Conservation (phyloP, 2,888 invertebrate species). For the Dryococelus australis region DNA sequence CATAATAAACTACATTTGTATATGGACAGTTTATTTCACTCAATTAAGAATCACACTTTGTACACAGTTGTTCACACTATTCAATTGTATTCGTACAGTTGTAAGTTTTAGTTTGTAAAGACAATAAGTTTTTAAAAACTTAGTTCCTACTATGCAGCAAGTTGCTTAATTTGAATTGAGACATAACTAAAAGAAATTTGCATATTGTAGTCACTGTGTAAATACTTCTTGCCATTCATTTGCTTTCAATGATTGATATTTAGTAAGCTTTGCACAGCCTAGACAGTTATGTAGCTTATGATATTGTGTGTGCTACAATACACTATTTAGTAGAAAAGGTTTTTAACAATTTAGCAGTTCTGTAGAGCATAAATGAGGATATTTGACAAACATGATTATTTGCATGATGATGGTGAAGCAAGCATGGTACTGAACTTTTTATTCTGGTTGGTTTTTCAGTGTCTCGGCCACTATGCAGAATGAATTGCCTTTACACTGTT, state of each 20-base stretch:
- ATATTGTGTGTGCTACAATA: neutral
- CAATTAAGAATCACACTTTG: neutral
- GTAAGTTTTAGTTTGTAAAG: neutral
- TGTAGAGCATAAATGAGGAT: neutral
- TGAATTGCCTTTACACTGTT: neutral
- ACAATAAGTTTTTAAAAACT: neutral
- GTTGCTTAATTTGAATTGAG: neutral
- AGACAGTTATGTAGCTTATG: conserved; percentile 7
- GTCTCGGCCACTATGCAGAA: neutral
- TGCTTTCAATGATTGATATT: neutral
- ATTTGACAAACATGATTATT: neutral
- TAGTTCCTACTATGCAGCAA: neutral
- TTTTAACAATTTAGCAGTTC: neutral
- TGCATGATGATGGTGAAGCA: neutral
- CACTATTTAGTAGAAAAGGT: neutral
- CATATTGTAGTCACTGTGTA: neutral
- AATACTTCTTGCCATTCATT: conserved; percentile 8
- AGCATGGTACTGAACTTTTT: neutral
- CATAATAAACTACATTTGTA: neutral
- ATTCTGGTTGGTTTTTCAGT: neutral
- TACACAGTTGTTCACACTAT: neutral
- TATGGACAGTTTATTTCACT: neutral
- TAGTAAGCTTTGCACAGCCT: conserved; percentile 9
- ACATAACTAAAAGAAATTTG: neutral
- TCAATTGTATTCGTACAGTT: neutral